Evolutionary conservation across 1,140 invertebrate genomes (phyloP), one percentile per base, ranked within the genome.

Genomic region (Protaetia brevitarsis): DNA sequence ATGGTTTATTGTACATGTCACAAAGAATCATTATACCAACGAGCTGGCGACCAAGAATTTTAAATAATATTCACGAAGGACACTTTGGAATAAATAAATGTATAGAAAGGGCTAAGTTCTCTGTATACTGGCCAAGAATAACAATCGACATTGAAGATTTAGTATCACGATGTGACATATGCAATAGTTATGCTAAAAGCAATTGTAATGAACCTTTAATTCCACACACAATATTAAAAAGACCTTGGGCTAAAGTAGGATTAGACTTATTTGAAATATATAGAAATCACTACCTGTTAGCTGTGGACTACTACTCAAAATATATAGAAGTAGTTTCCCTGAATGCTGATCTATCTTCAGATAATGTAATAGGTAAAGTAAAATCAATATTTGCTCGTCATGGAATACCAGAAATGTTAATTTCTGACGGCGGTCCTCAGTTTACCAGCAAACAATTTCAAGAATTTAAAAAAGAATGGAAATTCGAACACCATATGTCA

Each of bases 301-400:
- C 73, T 10, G 70, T 78, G 10, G 76, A 79, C 51, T 76, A 77
- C 69, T 76, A 68, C 65, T 76, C 70, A 21, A 76, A 74, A 62
- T 77, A 67, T 64, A 16, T 71, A 10, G 74, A 77, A 68, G 36
- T 76, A 7, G 45, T 21, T 26, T 59, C 41, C 23, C 23, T 68
- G n/a, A 28, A 64, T 13, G 37, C 60, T 2, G 28, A 51, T 7
- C 23, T 56, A 19, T 26, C 31, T 7, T 4, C 23, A 30, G 21
- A 31, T 23, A 72, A 66, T 63, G 67, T 73, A 10, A 73, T 71
- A 31, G 60, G 27, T 10, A 65, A 68, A 19, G 63, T 73, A 30
- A 75, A 75, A 66, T 66, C 68, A n/a, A 68, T 75, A 26, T 75
- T 75, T 71, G 41, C 71, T 16, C 36, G 72, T 10, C 68, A 69